Evolutionary conservation across 2,797 vertebrate genomes (phyloP).

Genomic region (Rhodeus uyekii): DNA sequence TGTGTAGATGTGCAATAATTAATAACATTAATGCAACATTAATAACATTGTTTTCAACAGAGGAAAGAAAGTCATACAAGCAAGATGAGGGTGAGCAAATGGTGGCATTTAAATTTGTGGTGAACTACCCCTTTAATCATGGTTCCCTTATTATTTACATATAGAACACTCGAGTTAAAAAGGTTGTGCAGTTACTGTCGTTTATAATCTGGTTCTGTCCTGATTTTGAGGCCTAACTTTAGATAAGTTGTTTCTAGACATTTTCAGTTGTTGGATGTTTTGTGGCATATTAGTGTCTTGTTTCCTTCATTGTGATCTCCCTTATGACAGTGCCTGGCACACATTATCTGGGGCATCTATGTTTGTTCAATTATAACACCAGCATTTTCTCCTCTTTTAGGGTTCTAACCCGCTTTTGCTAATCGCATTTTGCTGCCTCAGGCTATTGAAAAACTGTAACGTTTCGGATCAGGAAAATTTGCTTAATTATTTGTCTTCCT

Average conservation of each 20-base stretch:
- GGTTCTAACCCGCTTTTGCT: slow-evolving; percentile 62
- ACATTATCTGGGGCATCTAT: slow-evolving; percentile 61
- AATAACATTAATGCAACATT: too few relatives aligned
- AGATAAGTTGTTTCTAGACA: slow-evolving; percentile 28
- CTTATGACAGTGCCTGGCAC: slow-evolving; percentile 50
- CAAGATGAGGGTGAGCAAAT: not conserved
- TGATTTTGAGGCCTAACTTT: slow-evolving; percentile 17
- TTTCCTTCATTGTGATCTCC: slow-evolving; percentile 49
- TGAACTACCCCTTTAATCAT: not conserved
- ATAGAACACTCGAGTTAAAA: not conserved
- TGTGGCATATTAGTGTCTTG: slow-evolving; percentile 52
- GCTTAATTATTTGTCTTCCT: slow-evolving; percentile 61
- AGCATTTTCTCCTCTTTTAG: slow-evolving; percentile 55
- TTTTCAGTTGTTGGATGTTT: slow-evolving; percentile 39
- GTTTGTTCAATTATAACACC: slow-evolving; percentile 62
- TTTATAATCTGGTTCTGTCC: not conserved
- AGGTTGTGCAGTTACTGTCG: not conserved
- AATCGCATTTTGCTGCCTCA: slow-evolving; percentile 68
- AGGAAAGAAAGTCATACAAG: not conserved
- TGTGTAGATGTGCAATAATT: too few relatives aligned
- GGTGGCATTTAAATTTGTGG: not conserved
- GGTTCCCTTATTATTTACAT: not conserved
- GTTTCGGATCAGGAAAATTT: slow-evolving; percentile 50
- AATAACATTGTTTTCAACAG: not conserved
- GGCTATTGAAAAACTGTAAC: slow-evolving; percentile 68